Conservation (phyloP, 1,140 invertebrate genomes). For the Solenopsis invicta region DNA sequence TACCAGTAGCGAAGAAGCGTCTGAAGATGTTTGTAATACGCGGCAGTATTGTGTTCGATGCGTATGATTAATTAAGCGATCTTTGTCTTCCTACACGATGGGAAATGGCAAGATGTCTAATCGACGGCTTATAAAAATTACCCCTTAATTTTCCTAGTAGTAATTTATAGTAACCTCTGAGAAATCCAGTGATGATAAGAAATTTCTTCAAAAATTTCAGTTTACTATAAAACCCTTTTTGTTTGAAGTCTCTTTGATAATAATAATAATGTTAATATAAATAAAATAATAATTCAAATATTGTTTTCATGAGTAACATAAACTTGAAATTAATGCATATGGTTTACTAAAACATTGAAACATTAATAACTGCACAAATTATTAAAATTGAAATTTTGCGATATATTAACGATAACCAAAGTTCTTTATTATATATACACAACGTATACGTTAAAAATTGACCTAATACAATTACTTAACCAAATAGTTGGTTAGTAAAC, state of each 20-base stretch:
- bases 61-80: slow-evolving; percentile 43
- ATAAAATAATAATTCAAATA: too few species aligned
- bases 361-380: neutral
- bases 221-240: neutral
- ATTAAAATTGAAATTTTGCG: slow-evolving; percentile 9
- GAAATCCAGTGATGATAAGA: too few species aligned
- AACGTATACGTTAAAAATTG: neutral
- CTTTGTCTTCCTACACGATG: neutral
- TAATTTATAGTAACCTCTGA: neutral
- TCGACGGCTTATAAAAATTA: neutral
- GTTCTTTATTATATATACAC: neutral
- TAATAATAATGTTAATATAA: neutral
- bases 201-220: neutral
- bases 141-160: neutral
- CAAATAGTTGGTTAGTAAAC: neutral
- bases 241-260: neutral
- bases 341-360: neutral
- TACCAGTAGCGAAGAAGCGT: neutral
- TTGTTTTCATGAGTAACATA: neutral
- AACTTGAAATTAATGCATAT: neutral
- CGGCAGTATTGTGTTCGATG: neutral
- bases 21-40: neutral
- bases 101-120: neutral
- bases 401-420: neutral
- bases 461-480: neutral